phyloP scores from a whole-genome alignment of 2,113 vertebrate genomes.

The Lasiurus cinereus region DNA sequence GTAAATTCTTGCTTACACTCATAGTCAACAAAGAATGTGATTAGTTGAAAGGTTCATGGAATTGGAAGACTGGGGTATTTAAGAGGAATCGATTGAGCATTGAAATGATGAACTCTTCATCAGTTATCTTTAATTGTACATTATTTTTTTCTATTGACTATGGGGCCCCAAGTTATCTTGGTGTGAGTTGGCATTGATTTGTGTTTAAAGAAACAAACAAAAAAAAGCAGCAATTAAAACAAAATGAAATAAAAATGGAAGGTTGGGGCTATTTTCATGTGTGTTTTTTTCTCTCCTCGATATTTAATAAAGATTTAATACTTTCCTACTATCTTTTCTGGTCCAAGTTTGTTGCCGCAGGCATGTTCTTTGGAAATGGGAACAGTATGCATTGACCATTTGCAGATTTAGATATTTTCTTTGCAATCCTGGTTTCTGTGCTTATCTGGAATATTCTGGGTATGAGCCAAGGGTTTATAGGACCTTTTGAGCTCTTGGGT shows the following conservation, averaged over 20 bases:
- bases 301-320: not conserved
- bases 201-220: conserved; percentile 49
- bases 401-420: conserved; percentile 35
- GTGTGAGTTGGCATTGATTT: not conserved
- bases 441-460: conserved; percentile 37
- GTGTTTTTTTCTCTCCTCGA: not conserved
- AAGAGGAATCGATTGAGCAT: not conserved
- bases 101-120: not conserved
- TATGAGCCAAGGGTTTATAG: not conserved
- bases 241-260: conserved; percentile 26
- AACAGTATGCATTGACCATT: not conserved
- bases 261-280: not conserved
- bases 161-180: not conserved
- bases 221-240: conserved; percentile 24
- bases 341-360: conserved; percentile 10
- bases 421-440: not conserved
- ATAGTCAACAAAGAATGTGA: not conserved
- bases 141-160: not conserved
- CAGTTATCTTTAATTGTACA: not conserved
- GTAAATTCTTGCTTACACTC: conserved; percentile 3
- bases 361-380: conserved; percentile 33
- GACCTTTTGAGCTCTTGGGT: not conserved
- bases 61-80: not conserved
- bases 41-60: not conserved
- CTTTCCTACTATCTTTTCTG: not conserved